Base-by-base conservation (phyloP, 2,797 vertebrate species). In the Tarsius wallacei region DNA sequence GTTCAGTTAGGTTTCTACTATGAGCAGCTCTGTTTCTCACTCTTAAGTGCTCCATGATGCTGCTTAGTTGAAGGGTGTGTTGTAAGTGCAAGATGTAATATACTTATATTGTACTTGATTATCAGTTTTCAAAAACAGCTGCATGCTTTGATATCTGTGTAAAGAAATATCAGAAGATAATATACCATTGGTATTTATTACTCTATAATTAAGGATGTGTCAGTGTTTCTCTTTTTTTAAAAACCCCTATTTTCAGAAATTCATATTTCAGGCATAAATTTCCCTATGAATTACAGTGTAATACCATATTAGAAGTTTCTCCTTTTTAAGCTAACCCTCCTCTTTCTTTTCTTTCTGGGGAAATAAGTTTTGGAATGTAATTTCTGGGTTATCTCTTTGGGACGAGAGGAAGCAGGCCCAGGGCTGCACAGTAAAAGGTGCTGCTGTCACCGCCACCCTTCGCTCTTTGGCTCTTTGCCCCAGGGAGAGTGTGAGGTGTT, bases 181-280 rank as follows among this genome's bases (percentile, higher is more conserved):
- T 94, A 98, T 97, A 93, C 98, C 97, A 92, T 78, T 91, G 98
- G 98, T 99, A 99, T 99, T 99, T 99, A 98, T 98, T 98, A 98
- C 98, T 98, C 98, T 98, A 91, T 98, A 99, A 99, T 98, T 99
- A 99, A 98, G 97, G 97, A 97, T 94, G 98, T 98, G 98, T 98
- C 98, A 98, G 97, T 92, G 98, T 98, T 99, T 98, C 98, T 98
- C 97, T 98, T 98, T 92, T 93, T 97, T 98, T 97, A 96, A 97
- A 83, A 28, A 42, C 76, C 87, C 98, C 98, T 98, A 98, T 98
- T 99, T 98, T 98, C 97, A 97, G 98, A 98, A 98, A 98, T 98
- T 99, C 98, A 97, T 98, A 98, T 98, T 97, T 98, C 97, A 96
- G 96, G 97, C 98, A 97, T 97, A 98, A 98, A 98, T 97, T 97